Evolutionary conservation across 2,113 vertebrate species (phyloP).

Genomic region (Empidonax traillii): DNA sequence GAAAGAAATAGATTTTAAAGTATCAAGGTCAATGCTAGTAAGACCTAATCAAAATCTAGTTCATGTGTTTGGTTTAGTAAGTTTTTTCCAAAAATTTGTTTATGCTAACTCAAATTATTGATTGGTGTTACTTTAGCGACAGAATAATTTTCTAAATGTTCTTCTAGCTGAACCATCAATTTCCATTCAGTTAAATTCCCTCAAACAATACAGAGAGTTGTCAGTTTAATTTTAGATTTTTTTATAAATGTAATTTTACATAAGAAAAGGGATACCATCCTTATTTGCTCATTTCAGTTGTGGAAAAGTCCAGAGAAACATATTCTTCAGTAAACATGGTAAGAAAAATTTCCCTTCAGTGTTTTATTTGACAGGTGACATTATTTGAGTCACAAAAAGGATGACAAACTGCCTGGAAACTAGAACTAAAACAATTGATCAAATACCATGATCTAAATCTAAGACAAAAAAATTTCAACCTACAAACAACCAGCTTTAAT

Average conservation of each 20-base stretch:
- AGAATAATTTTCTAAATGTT: not conserved
- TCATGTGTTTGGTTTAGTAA: not conserved
- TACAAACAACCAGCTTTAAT: not conserved
- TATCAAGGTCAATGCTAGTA: not conserved
- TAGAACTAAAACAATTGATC: not conserved
- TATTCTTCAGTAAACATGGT: not conserved
- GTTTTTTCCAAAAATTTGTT: not conserved
- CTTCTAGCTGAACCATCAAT: not conserved
- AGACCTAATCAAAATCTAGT: not conserved
- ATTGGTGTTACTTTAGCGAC: not conserved
- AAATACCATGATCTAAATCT: not conserved
- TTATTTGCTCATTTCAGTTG: not conserved
- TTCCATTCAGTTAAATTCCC: not conserved
- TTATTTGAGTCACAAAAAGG: not conserved
- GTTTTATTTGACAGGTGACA: not conserved
- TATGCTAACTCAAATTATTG: not conserved
- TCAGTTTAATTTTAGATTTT: not conserved
- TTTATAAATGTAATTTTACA: not conserved
- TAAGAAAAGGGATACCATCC: not conserved
- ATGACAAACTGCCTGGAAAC: not conserved
- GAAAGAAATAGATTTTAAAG: not conserved
- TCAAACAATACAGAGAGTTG: not conserved
- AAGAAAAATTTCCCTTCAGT: not conserved
- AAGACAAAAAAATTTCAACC: not conserved
- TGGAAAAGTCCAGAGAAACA: not conserved